phyloP scores from a whole-genome alignment of 92 coral and sea anemone species.

The Paragorgia papillata region DNA sequence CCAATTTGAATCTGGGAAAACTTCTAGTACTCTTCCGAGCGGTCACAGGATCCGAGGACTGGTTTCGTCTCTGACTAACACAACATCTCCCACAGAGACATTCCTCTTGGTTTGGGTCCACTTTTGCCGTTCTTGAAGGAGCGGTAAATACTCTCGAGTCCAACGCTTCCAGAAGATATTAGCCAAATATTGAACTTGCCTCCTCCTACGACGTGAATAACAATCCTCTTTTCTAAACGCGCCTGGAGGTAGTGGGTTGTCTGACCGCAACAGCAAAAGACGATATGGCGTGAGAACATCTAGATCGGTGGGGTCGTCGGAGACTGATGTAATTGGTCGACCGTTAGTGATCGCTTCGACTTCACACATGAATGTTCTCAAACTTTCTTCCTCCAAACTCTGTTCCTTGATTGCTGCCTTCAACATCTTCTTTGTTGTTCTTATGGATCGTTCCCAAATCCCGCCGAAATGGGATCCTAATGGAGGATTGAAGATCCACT shows the following conservation, averaged over 20 bases:
- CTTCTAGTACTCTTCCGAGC: conserved; percentile 5
- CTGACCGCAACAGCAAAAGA: conserved; percentile 1
- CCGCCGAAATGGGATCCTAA: background rate
- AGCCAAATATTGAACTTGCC: conserved; percentile 4
- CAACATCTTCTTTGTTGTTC: background rate
- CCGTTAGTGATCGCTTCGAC: background rate
- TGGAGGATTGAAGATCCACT: conserved; percentile 1
- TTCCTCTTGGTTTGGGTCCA: background rate
- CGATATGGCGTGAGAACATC: background rate
- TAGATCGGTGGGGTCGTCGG: background rate
- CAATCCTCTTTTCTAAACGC: background rate
- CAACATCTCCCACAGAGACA: conserved; percentile 21
- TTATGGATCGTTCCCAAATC: conserved; percentile 8
- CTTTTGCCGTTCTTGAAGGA: conserved; percentile 1
- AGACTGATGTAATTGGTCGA: conserved; percentile 4
- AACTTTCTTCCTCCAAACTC: background rate
- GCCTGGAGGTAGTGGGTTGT: background rate
- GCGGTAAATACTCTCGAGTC: background rate
- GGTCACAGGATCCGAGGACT: conserved; percentile 19
- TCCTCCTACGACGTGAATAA: background rate
- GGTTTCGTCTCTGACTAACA: conserved; percentile 5
- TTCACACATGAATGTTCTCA: background rate
- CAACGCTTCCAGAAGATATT: conserved; percentile 8
- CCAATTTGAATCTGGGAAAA: background rate
- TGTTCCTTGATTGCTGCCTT: background rate